Evolutionary conservation across 2,113 vertebrate species (phyloP).

Genomic region (Trichechus manatus): DNA sequence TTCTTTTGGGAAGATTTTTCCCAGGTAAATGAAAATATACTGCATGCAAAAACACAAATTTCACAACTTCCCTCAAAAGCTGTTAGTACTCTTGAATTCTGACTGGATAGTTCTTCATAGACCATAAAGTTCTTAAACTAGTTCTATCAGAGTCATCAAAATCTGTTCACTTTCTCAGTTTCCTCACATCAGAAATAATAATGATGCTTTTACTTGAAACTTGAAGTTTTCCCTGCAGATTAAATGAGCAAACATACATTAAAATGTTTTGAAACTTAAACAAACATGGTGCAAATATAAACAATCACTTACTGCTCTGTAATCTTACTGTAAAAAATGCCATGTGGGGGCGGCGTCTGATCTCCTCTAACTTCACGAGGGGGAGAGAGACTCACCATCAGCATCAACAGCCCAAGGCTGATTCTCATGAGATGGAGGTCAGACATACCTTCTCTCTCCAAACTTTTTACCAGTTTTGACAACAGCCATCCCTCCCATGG

Average conservation of each 20-base stretch:
- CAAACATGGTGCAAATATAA: neutral
- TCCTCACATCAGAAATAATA: neutral
- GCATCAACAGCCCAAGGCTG: too few relatives aligned
- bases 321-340: neutral
- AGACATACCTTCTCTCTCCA: too few relatives aligned
- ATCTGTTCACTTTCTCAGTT: neutral
- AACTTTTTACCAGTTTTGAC: too few relatives aligned
- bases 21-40: neutral
- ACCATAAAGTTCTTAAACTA: neutral
- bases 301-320: neutral
- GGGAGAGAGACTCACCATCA: too few relatives aligned
- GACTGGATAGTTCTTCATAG: neutral
- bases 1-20: neutral
- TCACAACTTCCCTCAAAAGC: neutral
- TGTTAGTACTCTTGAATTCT: neutral
- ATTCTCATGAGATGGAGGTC: too few relatives aligned
- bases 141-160: neutral
- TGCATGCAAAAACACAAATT: constrained; percentile 18
- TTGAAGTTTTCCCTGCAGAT: neutral
- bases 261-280: neutral
- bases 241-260: neutral
- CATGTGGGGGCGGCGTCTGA: too few relatives aligned
- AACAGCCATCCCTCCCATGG: too few relatives aligned
- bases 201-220: neutral
- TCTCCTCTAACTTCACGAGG: too few relatives aligned